Evolutionary conservation across 2,888 invertebrate species (phyloP), one percentile per base, ranked within the genome.

Genomic region (Eurytoma adleriae): DNA sequence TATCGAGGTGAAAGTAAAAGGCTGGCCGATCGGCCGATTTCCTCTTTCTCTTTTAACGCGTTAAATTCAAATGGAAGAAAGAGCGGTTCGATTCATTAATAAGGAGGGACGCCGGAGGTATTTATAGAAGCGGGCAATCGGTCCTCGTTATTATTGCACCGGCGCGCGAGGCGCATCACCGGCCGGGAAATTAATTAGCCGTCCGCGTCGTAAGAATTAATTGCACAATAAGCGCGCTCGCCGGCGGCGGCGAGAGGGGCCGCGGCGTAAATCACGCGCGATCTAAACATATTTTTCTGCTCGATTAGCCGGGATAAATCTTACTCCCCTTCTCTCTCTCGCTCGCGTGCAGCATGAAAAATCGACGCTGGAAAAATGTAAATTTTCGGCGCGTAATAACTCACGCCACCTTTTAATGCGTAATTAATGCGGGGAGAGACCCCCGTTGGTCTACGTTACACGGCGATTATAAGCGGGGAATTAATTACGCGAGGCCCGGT

Each of bases 281-380:
- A 68, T 81, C 80, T 78, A 81, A 81, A 81, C 80, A 81, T 74
- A 67, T 80, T 80, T 80, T 77, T 77, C 72, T 56, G 75, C 75
- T 67, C 79, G 71, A 71, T 71, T 71, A 56, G 56, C 67, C 71
- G 79, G 62, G 20, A 80, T 80, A 80, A 80, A 80, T 80, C 71
- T 80, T 30, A 52, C 16, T 48, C 40, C 20, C 54, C 27, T 12
- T 50, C n/a, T 3, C 27, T 10, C 1, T n/a, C 5, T 64, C n/a
- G 40, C n/a, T 2, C 4, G n/a, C n/a, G 18, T 1, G 7, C 20
- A 14, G 30, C 5, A 50, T 57, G 69, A 69, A 67, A 72, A 76
- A 76, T 69, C 20, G 20, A 40, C n/a, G 61, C 16, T 3, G 18
- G 54, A 71, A 27, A 56, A 48, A 74, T 64, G 74, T 48, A 64